Percentiles rank a stretch among this genome's conserved stretches.
These are phyloP conservation scores for Gavialis gangeticus DNA, from an alignment of 2,113 vertebrate genomes.

Conservation along the genomic window DNA sequence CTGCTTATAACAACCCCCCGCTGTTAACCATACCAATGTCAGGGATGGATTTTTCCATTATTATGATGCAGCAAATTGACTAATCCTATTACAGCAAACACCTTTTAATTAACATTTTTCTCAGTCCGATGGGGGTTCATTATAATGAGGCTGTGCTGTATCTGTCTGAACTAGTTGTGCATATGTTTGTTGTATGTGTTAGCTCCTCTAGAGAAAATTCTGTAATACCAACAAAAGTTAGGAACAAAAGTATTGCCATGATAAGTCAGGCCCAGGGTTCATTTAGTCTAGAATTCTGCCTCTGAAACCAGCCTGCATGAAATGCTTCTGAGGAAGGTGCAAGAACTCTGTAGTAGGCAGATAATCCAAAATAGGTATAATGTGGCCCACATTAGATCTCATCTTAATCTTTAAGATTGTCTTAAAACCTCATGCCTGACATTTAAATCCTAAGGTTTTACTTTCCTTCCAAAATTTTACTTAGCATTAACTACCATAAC, in stretches of 20 bases:
- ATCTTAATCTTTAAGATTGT: conserved; percentile 17
- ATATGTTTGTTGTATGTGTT: neutral
- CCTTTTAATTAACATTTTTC: no score
- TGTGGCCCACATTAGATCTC: neutral
- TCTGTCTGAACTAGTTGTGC: neutral
- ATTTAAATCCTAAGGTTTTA: neutral
- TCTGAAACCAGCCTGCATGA: rapidly evolving
- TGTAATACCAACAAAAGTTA: neutral
- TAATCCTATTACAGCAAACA: no score
- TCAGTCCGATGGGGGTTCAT: no score
- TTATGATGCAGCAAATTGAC: no score
- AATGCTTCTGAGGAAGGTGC: neutral
- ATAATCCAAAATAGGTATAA: neutral
- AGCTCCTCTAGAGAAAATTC: neutral
- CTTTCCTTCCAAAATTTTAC: neutral
- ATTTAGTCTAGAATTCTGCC: neutral
- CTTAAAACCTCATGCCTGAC: conserved; percentile 1
- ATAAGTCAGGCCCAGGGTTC: neutral
- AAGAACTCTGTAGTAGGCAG: neutral
- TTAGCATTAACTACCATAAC: neutral
- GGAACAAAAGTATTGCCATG: neutral
- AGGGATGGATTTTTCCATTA: no score
- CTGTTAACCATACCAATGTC: no score
- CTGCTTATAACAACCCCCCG: no score
- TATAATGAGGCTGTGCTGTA: no score